Percentiles rank a stretch among this genome's conserved stretches.
These are phyloP conservation scores for Diplogasteroides magnus DNA, from an alignment of 1,140 invertebrate species.

Conservation along the genomic window DNA sequence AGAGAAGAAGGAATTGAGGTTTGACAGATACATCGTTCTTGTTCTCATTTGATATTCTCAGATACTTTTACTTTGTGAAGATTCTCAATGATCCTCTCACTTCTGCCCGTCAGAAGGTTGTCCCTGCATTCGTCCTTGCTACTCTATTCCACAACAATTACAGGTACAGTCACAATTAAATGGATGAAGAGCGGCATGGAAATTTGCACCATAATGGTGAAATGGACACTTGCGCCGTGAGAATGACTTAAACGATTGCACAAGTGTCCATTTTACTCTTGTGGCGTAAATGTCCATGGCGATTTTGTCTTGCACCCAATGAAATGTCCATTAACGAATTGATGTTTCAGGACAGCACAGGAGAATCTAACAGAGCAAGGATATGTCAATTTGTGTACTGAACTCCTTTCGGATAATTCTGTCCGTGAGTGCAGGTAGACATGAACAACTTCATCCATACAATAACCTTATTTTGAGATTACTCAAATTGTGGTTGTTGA, in stretches of 20 bases:
- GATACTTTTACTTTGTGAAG: constrained; percentile 50
- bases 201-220: too few species aligned
- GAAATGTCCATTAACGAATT: too few species aligned
- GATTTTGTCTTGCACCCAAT: too few species aligned
- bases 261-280: too few species aligned
- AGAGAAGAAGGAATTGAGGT: neutral
- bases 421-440: neutral
- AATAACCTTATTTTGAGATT: too few species aligned
- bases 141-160: constrained; percentile 52
- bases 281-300: too few species aligned
- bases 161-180: too few species aligned
- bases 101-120: constrained; percentile 31
- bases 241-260: too few species aligned
- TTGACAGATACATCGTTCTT: too few species aligned
- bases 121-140: constrained; percentile 52
- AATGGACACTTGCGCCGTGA: too few species aligned
- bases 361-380: constrained; percentile 45
- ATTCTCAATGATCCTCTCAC: constrained; percentile 56
- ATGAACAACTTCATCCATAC: too few species aligned
- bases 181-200: too few species aligned
- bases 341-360: constrained; percentile 41
- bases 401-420: constrained; percentile 37
- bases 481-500: constrained; percentile 81
- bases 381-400: constrained; percentile 47
- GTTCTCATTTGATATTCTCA: constrained; percentile 1